Base-by-base conservation (phyloP, 2,888 invertebrate species). In the Villa cingulata region DNA sequence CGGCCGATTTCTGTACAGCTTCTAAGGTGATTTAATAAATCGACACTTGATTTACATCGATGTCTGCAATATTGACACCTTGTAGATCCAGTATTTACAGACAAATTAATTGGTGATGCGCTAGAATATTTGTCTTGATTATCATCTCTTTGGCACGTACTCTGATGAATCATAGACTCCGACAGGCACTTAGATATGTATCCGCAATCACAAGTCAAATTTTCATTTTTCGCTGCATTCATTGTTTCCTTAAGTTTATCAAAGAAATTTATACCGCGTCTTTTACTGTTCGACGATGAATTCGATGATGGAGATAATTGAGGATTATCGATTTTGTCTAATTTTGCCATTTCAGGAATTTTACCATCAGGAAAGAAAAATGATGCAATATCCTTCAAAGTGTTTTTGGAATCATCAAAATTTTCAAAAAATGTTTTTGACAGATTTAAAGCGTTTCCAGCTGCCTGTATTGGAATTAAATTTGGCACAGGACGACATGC, bases 31-130 rank as follows among this genome's bases (percentile, higher is more conserved):
- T 78, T 71, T 53, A 80, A 72, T 42, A 90, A 72, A 68, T 88
- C 89, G 4, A 80, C 76, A 56, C 85, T 86, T 23, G 85, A 86
- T 70, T 89, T 89, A 67, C 88, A 90, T 51, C 88, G 76, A 64
- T 86, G 87, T 53, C 88, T 77, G 64, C 90, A 90, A 62, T 83
- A 81, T 66, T 87, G 87, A 63, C 90, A 90, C 49, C 89, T 76
- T 43, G 86, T 83, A 15, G 86, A 84, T 53, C 81, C 78, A 3
- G 60, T 61, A 48, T 57, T 55, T 2, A 65, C 63, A 16, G 68
- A 66, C 14, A 68, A 54, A 62, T 72, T 76, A 37, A 72, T 59
- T 36, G 72, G 69, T 32, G 68, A 68, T 41, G 53, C 45, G 42
- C 52, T 54, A 41, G 54, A 53, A 43, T 54, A 50, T 53, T 68